Evolutionary conservation across 2,888 invertebrate genomes (phyloP).

Genomic region (Dicyrtomina minuta): DNA sequence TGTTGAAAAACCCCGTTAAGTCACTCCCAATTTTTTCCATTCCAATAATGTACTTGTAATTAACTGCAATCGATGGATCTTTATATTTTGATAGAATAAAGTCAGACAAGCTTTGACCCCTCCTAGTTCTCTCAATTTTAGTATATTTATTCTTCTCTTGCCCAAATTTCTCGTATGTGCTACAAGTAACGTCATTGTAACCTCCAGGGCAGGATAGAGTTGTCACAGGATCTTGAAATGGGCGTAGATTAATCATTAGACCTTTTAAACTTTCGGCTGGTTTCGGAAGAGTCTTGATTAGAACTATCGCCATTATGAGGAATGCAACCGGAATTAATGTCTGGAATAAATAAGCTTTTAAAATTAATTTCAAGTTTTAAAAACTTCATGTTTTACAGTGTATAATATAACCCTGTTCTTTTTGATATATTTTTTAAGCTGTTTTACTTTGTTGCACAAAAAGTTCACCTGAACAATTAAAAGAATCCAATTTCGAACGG

Average conservation of each 20-base stretch:
- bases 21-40: constrained; percentile 45
- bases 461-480: constrained; percentile 54
- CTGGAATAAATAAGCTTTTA: constrained; percentile 66
- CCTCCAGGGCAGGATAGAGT: neutral
- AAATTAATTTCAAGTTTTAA: no score
- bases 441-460: no score
- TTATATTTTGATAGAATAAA: constrained; percentile 46
- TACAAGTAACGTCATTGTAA: neutral
- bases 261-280: neutral
- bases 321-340: constrained; percentile 69
- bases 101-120: constrained; percentile 59
- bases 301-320: constrained; percentile 65
- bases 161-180: neutral
- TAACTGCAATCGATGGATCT: constrained; percentile 56
- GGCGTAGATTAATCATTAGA: neutral
- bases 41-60: constrained; percentile 56
- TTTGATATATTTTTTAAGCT: no score
- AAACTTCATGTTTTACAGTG: no score
- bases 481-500: constrained; percentile 69
- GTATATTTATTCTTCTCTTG: neutral
- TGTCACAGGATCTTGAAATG: neutral
- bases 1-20: constrained; percentile 73
- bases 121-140: no score
- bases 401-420: no score
- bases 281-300: constrained; percentile 59